Evolutionary conservation across 2,797 vertebrate species (phyloP).

Genomic region (Steatocranus sp.): DNA sequence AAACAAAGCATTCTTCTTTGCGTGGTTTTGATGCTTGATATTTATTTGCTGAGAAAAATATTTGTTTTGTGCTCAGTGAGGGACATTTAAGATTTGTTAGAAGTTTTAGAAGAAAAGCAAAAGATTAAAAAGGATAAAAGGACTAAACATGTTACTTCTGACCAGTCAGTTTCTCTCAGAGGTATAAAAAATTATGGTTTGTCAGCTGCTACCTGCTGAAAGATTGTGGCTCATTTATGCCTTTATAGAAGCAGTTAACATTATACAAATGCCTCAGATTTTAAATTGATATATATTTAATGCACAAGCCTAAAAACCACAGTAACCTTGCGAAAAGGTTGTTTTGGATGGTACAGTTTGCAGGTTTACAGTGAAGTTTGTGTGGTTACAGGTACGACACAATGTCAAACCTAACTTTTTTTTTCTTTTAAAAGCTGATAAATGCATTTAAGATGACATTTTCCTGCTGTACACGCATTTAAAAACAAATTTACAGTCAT

Average conservation of each 20-base stretch:
- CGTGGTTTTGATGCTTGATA: neutral
- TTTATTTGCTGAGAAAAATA: neutral
- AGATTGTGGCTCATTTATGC: neutral
- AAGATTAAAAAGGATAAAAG: neutral
- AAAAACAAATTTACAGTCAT: neutral
- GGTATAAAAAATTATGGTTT: neutral
- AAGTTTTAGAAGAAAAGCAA: neutral
- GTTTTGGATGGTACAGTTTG: neutral
- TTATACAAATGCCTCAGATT: neutral
- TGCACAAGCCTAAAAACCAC: neutral
- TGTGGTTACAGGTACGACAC: neutral
- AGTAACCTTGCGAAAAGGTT: neutral
- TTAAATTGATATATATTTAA: neutral
- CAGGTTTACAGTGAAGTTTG: neutral
- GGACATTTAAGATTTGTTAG: neutral
- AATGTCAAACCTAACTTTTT: neutral
- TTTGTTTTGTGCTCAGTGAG: neutral
- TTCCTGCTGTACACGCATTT: neutral
- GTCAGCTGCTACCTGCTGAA: neutral
- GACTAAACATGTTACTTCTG: neutral
- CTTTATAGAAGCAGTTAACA: neutral
- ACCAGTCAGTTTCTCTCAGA: neutral
- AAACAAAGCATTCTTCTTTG: neutral
- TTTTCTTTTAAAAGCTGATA: neutral
- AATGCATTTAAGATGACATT: neutral